Base-by-base conservation (phyloP, 2,888 invertebrate genomes). In the Oithona nana region DNA sequence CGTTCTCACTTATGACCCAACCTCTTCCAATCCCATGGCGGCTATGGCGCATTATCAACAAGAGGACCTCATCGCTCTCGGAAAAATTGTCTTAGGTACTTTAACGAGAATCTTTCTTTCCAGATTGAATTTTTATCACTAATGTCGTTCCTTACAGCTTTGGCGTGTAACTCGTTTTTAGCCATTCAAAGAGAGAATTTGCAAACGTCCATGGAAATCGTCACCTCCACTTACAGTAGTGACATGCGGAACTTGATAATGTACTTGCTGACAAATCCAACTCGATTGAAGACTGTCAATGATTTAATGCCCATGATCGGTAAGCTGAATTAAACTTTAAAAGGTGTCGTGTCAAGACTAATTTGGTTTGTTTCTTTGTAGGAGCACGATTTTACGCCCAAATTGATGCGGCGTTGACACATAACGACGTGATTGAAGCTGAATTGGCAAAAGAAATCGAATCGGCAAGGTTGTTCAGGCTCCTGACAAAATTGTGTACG, bases 291-390 rank as follows among this genome's bases (percentile, higher is more conserved):
- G 66, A 85, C 83, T 69, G 86, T 97, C 65, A 89, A 88, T 66
- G 95, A 97, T 76, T 81, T 97, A 69, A 97, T 97, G 97, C 95
- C 97, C 29, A 94, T 97, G 93, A 95, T 98, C 69, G 97, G 79
- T 67, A 57, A 62, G 54, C 22, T n/a, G n/a, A n/a, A n/a, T n/a
- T n/a, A n/a, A 20, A n/a, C 11, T 54, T 54, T 54, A 22, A n/a
- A n/a, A n/a, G n/a, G n/a, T n/a, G n/a, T n/a, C n/a, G n/a, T n/a
- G n/a, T n/a, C n/a, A 29, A n/a, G 2, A 57, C 26, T 11, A 30
- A 39, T 1, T 20, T 6, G 30, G 1, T 2, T 1, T 57, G n/a
- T 22, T 2, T 28, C 1, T 3, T 56, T 51, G 8, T 56, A 67
- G 67, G 88, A 54, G 94, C 94, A 54, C 79, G 95, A 64, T 97